phyloP scores from a whole-genome alignment of 2,888 invertebrate genomes.

The Cephus runcator region DNA sequence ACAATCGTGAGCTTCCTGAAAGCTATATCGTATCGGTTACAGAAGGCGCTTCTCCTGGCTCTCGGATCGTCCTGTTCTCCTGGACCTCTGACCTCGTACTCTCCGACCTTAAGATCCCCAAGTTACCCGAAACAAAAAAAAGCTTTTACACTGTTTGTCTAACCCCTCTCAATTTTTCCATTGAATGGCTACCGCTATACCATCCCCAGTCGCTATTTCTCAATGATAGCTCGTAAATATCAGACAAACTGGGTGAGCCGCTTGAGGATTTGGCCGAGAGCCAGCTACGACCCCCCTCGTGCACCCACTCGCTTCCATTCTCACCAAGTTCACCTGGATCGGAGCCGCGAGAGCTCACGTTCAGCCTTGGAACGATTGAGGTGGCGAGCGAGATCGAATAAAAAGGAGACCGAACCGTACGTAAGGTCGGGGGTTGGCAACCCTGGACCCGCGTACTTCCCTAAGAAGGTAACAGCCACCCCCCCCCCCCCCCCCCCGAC shows the following conservation, averaged over 20 bases:
- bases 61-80: background rate
- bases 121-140: background rate
- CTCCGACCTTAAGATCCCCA: background rate
- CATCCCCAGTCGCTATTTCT: background rate
- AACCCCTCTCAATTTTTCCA: background rate
- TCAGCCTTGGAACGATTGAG: constrained; percentile 16
- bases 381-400: constrained; percentile 17
- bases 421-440: constrained; percentile 11
- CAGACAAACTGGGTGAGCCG: constrained; percentile 31
- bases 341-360: constrained; percentile 18
- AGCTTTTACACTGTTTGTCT: background rate
- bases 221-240: constrained; percentile 37
- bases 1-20: background rate
- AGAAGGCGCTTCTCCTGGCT: background rate
- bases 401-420: background rate
- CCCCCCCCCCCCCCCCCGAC: background rate
- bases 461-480: background rate
- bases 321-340: constrained; percentile 5
- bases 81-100: background rate
- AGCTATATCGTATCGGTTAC: background rate
- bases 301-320: constrained; percentile 12
- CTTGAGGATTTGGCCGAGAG: constrained; percentile 29
- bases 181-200: background rate
- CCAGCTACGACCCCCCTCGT: constrained; percentile 19
- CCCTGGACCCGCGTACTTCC: constrained; percentile 17